phyloP scores from a whole-genome alignment of 2,888 invertebrate genomes.

The Leptinotarsa peninsularis region DNA sequence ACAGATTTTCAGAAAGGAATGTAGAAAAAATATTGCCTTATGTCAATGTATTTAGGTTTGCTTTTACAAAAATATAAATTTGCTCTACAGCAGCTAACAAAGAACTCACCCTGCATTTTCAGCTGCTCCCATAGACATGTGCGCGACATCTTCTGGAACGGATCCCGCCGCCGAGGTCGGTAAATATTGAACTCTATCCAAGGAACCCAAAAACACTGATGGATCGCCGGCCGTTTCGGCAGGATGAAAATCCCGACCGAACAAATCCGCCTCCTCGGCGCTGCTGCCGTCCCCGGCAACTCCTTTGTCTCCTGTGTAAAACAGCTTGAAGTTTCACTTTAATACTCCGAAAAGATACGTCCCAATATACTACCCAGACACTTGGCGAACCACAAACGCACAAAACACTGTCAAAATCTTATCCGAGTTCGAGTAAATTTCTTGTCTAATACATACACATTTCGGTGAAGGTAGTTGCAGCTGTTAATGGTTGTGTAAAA shows the following conservation, averaged over 20 bases:
- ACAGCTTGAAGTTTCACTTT: conserved; percentile 54
- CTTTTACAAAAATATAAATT: no score
- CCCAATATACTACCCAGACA: neutral
- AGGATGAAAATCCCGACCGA: conserved; percentile 57
- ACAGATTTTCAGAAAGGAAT: no score
- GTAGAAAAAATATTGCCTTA: no score
- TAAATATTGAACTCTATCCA: conserved; percentile 59
- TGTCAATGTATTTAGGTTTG: no score
- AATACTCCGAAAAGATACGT: neutral
- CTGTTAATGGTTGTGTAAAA: conserved; percentile 6
- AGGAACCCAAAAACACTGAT: conserved; percentile 55
- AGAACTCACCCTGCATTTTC: conserved; percentile 61
- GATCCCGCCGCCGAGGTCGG: conserved; percentile 59
- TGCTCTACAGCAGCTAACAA: no score
- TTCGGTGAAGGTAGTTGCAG: neutral
- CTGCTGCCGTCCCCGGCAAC: conserved; percentile 58
- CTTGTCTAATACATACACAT: neutral
- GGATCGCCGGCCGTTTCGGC: conserved; percentile 53
- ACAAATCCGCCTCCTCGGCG: conserved; percentile 57
- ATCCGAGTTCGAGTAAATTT: neutral
- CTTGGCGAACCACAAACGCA: neutral
- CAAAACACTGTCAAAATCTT: conserved; percentile 2
- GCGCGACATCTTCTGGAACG: conserved; percentile 57
- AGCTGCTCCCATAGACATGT: conserved; percentile 56
- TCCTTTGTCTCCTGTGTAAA: conserved; percentile 60